A percentile compares a stretch with the other conserved stretches of the same genome.
phyloP scores from a whole-genome alignment of 2,113 vertebrate species.

The Indicator indicator region DNA sequence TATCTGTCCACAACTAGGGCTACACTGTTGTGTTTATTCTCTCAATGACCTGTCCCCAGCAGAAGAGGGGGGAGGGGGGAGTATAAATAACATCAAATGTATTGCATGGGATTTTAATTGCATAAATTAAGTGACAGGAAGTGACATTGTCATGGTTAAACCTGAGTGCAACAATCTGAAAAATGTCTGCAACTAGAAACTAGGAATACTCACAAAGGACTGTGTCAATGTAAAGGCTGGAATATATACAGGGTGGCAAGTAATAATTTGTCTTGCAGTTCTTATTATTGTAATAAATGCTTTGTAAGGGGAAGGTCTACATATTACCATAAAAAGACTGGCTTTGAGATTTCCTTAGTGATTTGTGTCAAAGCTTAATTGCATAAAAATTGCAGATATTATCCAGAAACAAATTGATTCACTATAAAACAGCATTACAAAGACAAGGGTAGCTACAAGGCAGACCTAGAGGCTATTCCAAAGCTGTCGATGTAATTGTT shows the following conservation, averaged over 20 bases:
- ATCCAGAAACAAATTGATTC: constrained; percentile 65
- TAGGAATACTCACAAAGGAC: not conserved
- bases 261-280: constrained; percentile 6
- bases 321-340: constrained; percentile 9
- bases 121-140: not conserved
- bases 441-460: constrained; percentile 8
- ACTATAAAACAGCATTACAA: not conserved
- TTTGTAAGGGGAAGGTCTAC: not conserved
- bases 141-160: not conserved
- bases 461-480: constrained; percentile 17
- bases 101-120: not conserved
- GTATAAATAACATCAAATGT: not conserved
- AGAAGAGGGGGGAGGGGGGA: too few relatives aligned
- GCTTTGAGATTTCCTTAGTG: constrained; percentile 34
- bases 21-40: too few relatives aligned
- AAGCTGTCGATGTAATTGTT: not conserved
- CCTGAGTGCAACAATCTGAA: not conserved
- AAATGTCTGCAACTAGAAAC: not conserved
- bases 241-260: not conserved
- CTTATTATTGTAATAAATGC: constrained; percentile 31
- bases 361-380: constrained; percentile 56
- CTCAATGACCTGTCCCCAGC: too few relatives aligned
- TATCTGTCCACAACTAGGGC: too few relatives aligned
- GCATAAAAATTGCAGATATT: constrained; percentile 48
- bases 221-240: not conserved